Percentiles rank a stretch among this genome's conserved stretches.
These are phyloP conservation scores for Henricia sp. DNA, from an alignment of 53 echinoderm and acorn worm species.

Conservation along the genomic window DNA sequence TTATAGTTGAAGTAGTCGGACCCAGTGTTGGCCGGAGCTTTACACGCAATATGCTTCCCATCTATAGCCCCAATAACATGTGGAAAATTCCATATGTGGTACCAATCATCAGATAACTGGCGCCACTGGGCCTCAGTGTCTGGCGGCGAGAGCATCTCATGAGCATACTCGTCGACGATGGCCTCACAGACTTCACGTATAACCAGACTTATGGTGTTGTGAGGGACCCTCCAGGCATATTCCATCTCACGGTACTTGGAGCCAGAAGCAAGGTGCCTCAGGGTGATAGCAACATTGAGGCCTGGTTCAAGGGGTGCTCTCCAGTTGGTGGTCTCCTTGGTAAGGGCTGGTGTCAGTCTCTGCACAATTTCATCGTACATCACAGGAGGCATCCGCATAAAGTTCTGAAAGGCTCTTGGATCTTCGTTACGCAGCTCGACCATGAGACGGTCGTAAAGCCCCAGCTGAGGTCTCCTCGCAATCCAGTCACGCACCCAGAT, in stretches of 20 bases:
- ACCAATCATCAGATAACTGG: slow-evolving; percentile 24
- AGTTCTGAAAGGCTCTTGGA: slow-evolving; percentile 47
- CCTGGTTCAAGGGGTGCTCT: slow-evolving; percentile 48
- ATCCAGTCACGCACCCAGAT: neutral
- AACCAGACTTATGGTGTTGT: slow-evolving; percentile 54
- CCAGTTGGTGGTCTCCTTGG: slow-evolving; percentile 44
- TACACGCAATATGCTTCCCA: slow-evolving; percentile 58
- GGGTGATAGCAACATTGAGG: slow-evolving; percentile 56
- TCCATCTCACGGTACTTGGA: slow-evolving; percentile 32
- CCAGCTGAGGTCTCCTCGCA: slow-evolving; percentile 32
- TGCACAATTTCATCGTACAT: slow-evolving; percentile 58
- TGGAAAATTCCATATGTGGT: slow-evolving; percentile 63
- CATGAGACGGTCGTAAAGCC: slow-evolving; percentile 63
- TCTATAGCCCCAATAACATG: slow-evolving; percentile 54
- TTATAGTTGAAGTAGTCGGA: neutral
- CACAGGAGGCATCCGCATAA: too few species aligned
- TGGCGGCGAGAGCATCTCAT: slow-evolving; percentile 15
- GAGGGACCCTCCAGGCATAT: slow-evolving; percentile 35
- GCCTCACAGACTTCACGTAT: slow-evolving; percentile 65
- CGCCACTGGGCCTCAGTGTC: slow-evolving; percentile 20
- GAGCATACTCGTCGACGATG: slow-evolving; percentile 38
- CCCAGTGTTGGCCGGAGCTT: slow-evolving; percentile 10
- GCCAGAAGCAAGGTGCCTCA: slow-evolving; percentile 64
- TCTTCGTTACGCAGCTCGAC: slow-evolving; percentile 48
- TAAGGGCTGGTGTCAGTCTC: slow-evolving; percentile 46